Base-by-base conservation (phyloP, 2,113 vertebrate genomes). In the Albula goreensis region DNA sequence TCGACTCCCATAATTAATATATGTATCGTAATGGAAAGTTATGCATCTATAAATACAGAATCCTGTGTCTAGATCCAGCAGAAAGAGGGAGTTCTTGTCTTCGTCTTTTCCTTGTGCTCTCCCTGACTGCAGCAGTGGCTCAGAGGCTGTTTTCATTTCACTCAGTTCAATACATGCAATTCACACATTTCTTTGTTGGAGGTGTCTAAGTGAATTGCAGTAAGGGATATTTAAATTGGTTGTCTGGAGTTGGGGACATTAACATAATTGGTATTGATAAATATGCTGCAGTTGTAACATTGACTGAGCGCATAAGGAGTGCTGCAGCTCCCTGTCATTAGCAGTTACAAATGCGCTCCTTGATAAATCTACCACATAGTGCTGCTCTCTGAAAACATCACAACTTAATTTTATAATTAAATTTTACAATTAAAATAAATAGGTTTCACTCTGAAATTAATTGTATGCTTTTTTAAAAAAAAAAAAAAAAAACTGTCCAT, bases 201-300 rank as follows among this genome's bases (percentile, higher is more conserved):
- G 70, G 25, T 74, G 70, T 74, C 8, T n/a, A 31, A 31, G 4
- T 31, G 17, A 74, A 74, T 74, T 22, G 25, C n/a, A 25, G 70
- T 74, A 31, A 31, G n/a, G 70, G 70, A 31, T 31, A 74, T 74
- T 74, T 74, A 74, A 74, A 74, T 74, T 8, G n/a, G 22, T 25
- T 31, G 70, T 74, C n/a, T 74, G 70, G 22, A 74, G 70, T 8
- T 74, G 70, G n/a, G 22, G 25, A 1, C 70, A 74, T 74, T 74
- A 74, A 74, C 70, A 74, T 74, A 74, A 74, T 74, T 74, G 22
- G 22, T 74, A 74, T 74, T 25, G 70, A 74, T 74, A 31, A 74
- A 74, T 74, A 74, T 74, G n/a, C 22, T 74, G 70, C 70, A 74
- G 70, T 31, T n/a, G n/a, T 74, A 31, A 74, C 70, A 74, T 10